Evolutionary conservation across 1,140 invertebrate genomes (phyloP), one percentile per base, ranked within the genome.

Genomic region (Kradibia gibbosae): DNA sequence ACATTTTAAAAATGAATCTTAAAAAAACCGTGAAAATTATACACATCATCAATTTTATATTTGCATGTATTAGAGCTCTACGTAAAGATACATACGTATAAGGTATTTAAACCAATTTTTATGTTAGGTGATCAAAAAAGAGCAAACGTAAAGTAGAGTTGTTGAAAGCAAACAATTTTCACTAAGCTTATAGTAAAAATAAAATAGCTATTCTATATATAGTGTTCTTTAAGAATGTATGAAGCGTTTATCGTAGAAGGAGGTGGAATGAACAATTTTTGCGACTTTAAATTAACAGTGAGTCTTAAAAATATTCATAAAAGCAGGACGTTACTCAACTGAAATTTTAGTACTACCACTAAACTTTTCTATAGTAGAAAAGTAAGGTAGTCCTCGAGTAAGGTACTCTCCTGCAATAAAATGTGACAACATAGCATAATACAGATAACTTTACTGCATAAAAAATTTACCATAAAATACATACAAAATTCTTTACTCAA

Each of bases 241-340:
- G 31, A 71, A 71, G 31, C 31, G 77, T 71, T 78, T 71, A 78
- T 70, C 31, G 25, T 45, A 53, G 77, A 53, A 7, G 5, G 8
- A 39, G 48, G 42, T 70, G 15, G 20, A 28, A 39, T 20, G 28
- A 22, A 79, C 67, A 78, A 78, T 53, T 70, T 55, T 79, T 71
- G 50, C 22, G 53, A 79, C 71, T 42, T 57, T 55, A 79, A 79
- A 34, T 79, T 79, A 79, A 79, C 42, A 53, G 65, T 17, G 22
- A n/a, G 25, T 31, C 36, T 79, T 79, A 72, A 79, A 79, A 57
- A 72, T 42, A 60, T 53, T 72, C 78, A 60, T 79, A 79, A 79
- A 79, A 71, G 50, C 7, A 71, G 36, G 34, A 79, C 17, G 39
- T 60, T 25, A 60, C 48, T 79, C 67, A 42, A 72, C 78, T 53